Conservation (phyloP, 1,140 invertebrate species). For the Cydia fagiglandana region DNA sequence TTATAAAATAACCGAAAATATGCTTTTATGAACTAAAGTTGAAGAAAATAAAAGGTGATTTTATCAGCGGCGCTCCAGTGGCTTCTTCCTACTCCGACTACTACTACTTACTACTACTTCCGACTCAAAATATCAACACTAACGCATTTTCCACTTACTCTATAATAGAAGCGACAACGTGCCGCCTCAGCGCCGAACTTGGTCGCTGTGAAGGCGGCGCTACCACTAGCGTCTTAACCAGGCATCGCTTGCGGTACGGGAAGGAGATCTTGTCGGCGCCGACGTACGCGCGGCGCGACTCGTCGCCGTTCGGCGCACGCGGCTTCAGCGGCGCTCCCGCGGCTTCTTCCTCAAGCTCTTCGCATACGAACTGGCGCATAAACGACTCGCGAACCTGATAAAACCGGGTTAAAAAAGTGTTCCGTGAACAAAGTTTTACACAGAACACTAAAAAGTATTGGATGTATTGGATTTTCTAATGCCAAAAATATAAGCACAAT, state of each 20-base stretch:
- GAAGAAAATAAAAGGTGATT: too few species aligned
- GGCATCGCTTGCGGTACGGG: conserved; percentile 69
- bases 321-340: conserved; percentile 38
- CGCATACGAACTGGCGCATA: conserved; percentile 97
- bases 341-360: conserved; percentile 89
- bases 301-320: conserved; percentile 42
- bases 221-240: conserved; percentile 68
- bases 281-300: conserved; percentile 67
- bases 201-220: conserved; percentile 71
- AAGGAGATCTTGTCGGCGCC: conserved; percentile 67
- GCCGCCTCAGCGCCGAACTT: conserved; percentile 61
- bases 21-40: too few species aligned
- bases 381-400: conserved; percentile 96
- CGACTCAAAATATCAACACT: too few species aligned
- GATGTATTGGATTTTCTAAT: too few species aligned
- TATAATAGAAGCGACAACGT: conserved; percentile 71
- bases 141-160: conserved; percentile 46
- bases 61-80: too few species aligned
- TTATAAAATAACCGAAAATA: too few species aligned
- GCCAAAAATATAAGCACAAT: too few species aligned
- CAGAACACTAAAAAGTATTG: too few species aligned
- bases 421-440: too few species aligned
- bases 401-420: too few species aligned
- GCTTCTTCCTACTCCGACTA: too few species aligned
- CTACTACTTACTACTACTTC: too few species aligned